Evolutionary conservation across 2,797 vertebrate species (phyloP), one percentile per base, ranked within the genome.

Genomic region (Bufotes viridis): DNA sequence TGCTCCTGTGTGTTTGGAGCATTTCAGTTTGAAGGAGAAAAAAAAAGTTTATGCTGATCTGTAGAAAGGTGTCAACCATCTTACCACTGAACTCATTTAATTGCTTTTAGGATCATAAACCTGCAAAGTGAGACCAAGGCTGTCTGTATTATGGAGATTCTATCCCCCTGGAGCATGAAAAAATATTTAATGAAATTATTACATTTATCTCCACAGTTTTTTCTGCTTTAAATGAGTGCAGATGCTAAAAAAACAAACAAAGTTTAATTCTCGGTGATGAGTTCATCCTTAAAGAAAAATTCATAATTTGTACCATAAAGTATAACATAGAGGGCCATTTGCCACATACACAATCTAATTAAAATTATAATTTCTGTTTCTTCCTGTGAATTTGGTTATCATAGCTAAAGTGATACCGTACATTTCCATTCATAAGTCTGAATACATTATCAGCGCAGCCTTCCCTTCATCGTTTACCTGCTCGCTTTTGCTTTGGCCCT

Each of bases 101-200:
- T 81, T 90, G 58, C 60, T 85, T 79, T 57, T 82, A 83, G 34
- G 87, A 14, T 89, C 58, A 87, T 61, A 55, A 78, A 72, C 2
- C 20, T 84, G 89, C 24, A 90, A 87, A 90, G 87, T 87, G 86
- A 9, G 49, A 53, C 87, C 55, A 34, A 81, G 80, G 81, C 20
- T 42, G 76, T 78, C n/a, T 89, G 82, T 1, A 78, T 81, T 79
- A 22, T 74, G 58, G 81, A 81, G n/a, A 26, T 82, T 79, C 88
- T 84, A 82, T 88, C 81, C 61, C 70, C 90, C 90, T 88, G 75
- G 84, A 57, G 57, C 67, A 15, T 78, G 72, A 90, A 55, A 42
- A 86, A 78, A 74, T 67, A 60, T 18, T 42, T 70, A 75, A 87
- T 86, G 12, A 22, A 89, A 89, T 86, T 81, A 74, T 74, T 87